phyloP scores from a whole-genome alignment of 2,113 vertebrate genomes.

The Micronycteris hirsuta region DNA sequence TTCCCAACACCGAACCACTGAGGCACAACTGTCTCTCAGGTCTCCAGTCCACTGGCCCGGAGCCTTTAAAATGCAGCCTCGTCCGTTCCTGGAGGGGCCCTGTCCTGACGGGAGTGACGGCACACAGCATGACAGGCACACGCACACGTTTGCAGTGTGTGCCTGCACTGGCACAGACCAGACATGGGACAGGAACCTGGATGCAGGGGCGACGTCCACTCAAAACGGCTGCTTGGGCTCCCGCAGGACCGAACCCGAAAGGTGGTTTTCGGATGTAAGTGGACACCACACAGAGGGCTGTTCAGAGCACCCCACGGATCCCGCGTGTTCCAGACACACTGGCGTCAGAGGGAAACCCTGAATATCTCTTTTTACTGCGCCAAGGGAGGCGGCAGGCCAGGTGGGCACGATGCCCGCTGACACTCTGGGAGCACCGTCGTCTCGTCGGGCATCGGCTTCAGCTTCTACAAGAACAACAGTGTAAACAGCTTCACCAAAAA shows the following conservation, averaged over 20 bases:
- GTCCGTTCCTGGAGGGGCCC: neutral
- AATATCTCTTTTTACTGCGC: neutral
- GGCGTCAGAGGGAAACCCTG: constrained; percentile 42
- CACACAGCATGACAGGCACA: neutral
- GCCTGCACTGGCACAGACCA: constrained; percentile 11
- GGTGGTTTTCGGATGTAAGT: neutral
- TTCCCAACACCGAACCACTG: no score
- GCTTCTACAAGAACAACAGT: neutral
- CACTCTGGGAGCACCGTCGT: neutral
- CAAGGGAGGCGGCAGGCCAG: neutral
- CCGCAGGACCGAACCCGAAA: neutral
- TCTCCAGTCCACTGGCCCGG: no score
- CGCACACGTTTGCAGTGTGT: neutral
- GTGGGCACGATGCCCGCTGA: neutral
- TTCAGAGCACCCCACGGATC: constrained; percentile 11
- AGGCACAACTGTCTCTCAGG: no score
- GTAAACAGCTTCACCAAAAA: neutral
- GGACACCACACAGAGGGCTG: neutral
- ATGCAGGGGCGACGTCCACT: neutral
- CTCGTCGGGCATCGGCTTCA: neutral
- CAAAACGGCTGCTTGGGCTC: neutral
- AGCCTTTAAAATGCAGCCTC: no score
- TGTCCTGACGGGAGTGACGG: constrained; percentile 54
- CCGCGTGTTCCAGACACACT: neutral
- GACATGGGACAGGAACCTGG: neutral